These are phyloP conservation scores for Parascotia fuliginaria DNA, from an alignment of 2,888 invertebrate species.

Conservation along the genomic window DNA sequence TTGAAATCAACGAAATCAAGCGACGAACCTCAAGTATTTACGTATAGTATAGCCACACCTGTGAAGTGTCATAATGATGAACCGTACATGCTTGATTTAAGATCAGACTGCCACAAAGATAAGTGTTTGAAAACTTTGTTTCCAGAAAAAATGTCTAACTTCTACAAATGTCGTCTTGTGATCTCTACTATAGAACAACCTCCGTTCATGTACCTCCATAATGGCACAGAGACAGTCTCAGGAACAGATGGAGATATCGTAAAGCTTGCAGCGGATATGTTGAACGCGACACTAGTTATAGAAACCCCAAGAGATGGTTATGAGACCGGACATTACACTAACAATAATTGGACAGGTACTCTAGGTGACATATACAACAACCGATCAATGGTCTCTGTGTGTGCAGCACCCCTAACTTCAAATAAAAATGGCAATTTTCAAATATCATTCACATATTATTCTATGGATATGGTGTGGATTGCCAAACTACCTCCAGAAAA, in stretches of 20 bases:
- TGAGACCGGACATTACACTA: conserved; percentile 50
- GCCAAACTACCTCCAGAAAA: conserved; percentile 50
- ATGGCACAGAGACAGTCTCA: conserved; percentile 42
- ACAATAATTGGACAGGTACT: conserved; percentile 68
- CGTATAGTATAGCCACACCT: conserved; percentile 49
- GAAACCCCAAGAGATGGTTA: conserved; percentile 44
- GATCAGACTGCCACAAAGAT: conserved; percentile 40
- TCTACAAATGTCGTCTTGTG: conserved; percentile 53
- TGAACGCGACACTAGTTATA: conserved; percentile 62
- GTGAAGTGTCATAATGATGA: conserved; percentile 52
- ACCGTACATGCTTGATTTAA: conserved; percentile 47
- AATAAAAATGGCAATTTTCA: conserved; percentile 62
- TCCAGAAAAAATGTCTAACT: conserved; percentile 54
- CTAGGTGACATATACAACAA: conserved; percentile 61
- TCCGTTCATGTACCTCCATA: conserved; percentile 62
- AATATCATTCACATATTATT: conserved; percentile 63
- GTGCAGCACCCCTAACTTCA: conserved; percentile 55
- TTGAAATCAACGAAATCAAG: conserved; percentile 41
- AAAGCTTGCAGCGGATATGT: conserved; percentile 46
- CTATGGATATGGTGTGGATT: conserved; percentile 66
- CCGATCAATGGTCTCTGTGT: conserved; percentile 54
- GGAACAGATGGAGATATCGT: conserved; percentile 66
- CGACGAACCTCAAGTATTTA: conserved; percentile 41
- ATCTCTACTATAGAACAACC: conserved; percentile 65
- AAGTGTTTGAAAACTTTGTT: conserved; percentile 50